These are phyloP conservation scores for Elaeidobius kamerunicus DNA, from an alignment of 2,888 invertebrate genomes.

Conservation along the genomic window DNA sequence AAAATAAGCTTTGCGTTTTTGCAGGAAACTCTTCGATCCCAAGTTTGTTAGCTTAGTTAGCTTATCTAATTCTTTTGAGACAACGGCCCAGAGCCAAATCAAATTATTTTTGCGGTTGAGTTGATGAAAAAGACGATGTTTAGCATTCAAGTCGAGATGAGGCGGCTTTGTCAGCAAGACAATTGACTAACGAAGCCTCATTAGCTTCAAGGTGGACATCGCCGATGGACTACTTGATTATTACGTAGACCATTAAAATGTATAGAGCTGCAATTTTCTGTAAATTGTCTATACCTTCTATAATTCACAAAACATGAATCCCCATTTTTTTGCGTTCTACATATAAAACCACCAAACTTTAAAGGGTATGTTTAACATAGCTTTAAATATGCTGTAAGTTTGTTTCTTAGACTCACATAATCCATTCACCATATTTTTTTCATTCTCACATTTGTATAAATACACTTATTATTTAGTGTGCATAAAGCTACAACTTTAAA, in stretches of 20 bases:
- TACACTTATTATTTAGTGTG: neutral
- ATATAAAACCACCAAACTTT: neutral
- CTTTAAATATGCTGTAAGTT: no score
- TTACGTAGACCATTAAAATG: conserved; percentile 10
- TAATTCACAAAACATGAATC: no score
- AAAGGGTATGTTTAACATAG: no score
- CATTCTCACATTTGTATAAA: no score
- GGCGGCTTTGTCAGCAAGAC: conserved; percentile 44
- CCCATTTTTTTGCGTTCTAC: no score
- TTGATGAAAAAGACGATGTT: conserved; percentile 30
- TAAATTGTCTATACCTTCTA: neutral
- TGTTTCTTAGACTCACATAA: no score
- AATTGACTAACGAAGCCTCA: conserved; percentile 47
- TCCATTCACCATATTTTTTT: no score
- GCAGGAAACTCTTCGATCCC: no score
- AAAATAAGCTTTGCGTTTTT: no score
- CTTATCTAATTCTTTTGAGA: no score
- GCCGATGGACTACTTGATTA: conserved; percentile 30
- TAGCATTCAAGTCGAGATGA: conserved; percentile 40
- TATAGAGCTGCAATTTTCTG: conserved; percentile 15
- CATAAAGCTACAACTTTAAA: neutral
- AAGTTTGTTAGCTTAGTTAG: no score
- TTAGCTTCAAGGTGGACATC: conserved; percentile 45
- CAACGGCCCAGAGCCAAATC: no score
- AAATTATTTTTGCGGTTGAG: conserved; percentile 18